Evolutionary conservation across 2,888 invertebrate species (phyloP), one percentile per base, ranked within the genome.

Genomic region (Orthosia gracilis): DNA sequence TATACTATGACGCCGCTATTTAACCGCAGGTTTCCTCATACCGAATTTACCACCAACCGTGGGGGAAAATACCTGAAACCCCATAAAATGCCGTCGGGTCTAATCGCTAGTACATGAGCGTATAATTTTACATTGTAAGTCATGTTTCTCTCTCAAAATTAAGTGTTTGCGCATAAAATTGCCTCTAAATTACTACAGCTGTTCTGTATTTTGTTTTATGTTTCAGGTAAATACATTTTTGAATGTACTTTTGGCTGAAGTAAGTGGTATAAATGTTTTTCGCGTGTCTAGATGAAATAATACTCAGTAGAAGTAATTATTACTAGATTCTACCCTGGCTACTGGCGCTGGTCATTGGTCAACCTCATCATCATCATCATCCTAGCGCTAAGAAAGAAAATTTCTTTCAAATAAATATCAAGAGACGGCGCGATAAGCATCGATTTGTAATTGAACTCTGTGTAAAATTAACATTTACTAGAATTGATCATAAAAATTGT

Each of bases 91-190:
- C 17, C 18, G n/a, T 13, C 13, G n/a, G 26, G 47, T 31, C 73
- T 75, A 79, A 49, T 59, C 12, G 23, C 31, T 64, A 66, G 18
- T 54, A 73, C 40, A 40, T 18, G n/a, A 72, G 59, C 52, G 31
- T 79, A 59, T 72, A 72, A 75, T 75, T 75, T 72, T 23, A 52
- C n/a, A 54, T 54, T 72, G 12, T 75, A 79, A 79, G 59, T 75
- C 73, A 54, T 59, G 31, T 79, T 79, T 47, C 13, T 47, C 40
- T 40, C 58, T 49, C 13, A 52, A 79, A 59, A 75, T 75, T 31
- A 78, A 47, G 50, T 74, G 58, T 47, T 74, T 7, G 50, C 4
- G 50, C 12, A 54, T 58, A 58, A 26, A 18, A 58, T 58, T 31
- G 4, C 31, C 11, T 31, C n/a, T 7, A 31, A n/a, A 58, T 58